A percentile compares a stretch with the other conserved stretches of the same genome.
Conservation (phyloP, 2,797 vertebrate species). For the Bucorvus abyssinicus region DNA sequence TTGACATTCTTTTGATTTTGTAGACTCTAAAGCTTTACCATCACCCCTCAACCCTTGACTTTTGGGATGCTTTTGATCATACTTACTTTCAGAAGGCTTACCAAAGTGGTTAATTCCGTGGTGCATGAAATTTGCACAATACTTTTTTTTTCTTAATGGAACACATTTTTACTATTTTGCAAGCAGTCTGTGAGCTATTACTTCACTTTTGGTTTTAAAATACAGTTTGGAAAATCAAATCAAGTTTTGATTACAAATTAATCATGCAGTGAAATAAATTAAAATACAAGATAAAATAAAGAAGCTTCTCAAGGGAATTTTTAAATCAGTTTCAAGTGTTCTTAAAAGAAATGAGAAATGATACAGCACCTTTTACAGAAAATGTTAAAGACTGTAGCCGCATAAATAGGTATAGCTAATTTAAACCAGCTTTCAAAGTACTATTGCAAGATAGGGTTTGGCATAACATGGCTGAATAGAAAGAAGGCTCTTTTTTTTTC, state of each 20-base stretch:
- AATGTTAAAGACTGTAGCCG: neutral
- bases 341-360: constrained; percentile 27
- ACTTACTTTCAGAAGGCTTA: neutral
- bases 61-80: neutral
- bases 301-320: constrained; percentile 7
- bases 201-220: constrained; percentile 53
- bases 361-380: constrained; percentile 14
- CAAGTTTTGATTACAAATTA: constrained; percentile 61
- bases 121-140: constrained; percentile 18
- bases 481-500: neutral
- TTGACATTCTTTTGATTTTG: neutral
- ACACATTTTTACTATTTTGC: constrained; percentile 39
- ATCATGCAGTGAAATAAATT: constrained; percentile 50
- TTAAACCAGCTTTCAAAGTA: constrained; percentile 33
- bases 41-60: neutral
- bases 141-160: constrained; percentile 22
- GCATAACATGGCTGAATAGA: neutral
- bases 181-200: constrained; percentile 4
- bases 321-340: constrained; percentile 40
- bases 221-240: constrained; percentile 46
- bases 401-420: constrained; percentile 10
- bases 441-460: neutral
- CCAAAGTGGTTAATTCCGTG: neutral
- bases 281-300: constrained; percentile 52
- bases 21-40: neutral